Percentiles rank a stretch among this genome's conserved stretches.
Conservation (phyloP, 2,888 invertebrate species). For the Caenorhabditis sp. region DNA sequence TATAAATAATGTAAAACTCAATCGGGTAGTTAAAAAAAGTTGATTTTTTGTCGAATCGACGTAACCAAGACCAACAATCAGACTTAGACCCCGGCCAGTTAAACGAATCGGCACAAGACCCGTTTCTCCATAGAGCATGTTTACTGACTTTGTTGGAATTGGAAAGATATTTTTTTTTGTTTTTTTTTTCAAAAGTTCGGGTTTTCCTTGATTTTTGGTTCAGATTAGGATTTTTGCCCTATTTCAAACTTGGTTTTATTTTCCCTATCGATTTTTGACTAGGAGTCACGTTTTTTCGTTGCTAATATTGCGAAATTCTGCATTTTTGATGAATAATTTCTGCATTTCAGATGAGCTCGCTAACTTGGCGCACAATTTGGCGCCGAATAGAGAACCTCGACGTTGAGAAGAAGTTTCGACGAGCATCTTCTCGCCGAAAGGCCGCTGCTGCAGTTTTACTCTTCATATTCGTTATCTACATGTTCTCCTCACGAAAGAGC, state of each 20-base stretch:
- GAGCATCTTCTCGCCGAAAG: slow-evolving; percentile 33
- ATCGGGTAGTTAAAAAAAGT: slow-evolving; percentile 7
- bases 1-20: too few relatives aligned
- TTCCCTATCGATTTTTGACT: neutral
- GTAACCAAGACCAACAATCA: slow-evolving; percentile 41
- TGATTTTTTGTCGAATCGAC: slow-evolving; percentile 32
- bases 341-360: slow-evolving; percentile 24
- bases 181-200: neutral
- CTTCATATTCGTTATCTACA: slow-evolving; percentile 33
- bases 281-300: neutral
- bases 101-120: slow-evolving; percentile 27
- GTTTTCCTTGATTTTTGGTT: too few relatives aligned
- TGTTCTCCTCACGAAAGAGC: slow-evolving; percentile 15
- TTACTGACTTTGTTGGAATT: slow-evolving; percentile 8
- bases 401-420: slow-evolving; percentile 30
- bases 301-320: neutral
- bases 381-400: slow-evolving; percentile 41
- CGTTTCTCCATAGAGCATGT: slow-evolving; percentile 12
- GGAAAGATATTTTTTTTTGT: neutral
- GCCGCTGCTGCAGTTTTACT: slow-evolving; percentile 10
- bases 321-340: neutral
- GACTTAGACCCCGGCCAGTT: slow-evolving; percentile 18
- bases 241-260: too few relatives aligned
- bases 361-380: slow-evolving; percentile 32
- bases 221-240: neutral